Evolutionary conservation across 1,140 invertebrate genomes (phyloP).

Genomic region (Ips nitidus): DNA sequence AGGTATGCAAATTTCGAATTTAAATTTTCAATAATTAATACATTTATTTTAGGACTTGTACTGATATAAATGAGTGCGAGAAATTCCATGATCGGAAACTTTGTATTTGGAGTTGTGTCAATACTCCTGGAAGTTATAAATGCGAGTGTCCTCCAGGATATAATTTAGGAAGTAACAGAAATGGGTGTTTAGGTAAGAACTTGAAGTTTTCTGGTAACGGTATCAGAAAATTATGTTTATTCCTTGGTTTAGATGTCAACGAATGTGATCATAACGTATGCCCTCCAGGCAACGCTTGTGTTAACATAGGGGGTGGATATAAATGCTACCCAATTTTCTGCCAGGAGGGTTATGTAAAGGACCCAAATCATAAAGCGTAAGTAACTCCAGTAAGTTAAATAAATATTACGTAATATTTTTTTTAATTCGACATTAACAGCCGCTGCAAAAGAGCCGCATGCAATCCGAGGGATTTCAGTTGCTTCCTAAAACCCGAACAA

Average conservation of each 20-base stretch:
- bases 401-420: neutral
- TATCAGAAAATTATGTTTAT: neutral
- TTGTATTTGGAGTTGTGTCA: constrained; percentile 85
- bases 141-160: constrained; percentile 89
- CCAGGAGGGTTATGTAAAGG: constrained; percentile 76
- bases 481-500: constrained; percentile 74
- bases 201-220: neutral
- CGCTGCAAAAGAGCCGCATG: constrained; percentile 80
- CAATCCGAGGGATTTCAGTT: constrained; percentile 65
- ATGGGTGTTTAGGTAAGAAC: constrained; percentile 72
- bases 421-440: constrained; percentile 53
- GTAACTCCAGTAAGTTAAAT: constrained; percentile 35
- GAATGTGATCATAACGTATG: constrained; percentile 75
- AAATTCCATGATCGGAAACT: constrained; percentile 68
- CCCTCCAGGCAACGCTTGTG: constrained; percentile 75
- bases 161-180: constrained; percentile 65
- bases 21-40: neutral
- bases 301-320: constrained; percentile 86
- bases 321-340: constrained; percentile 86
- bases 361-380: constrained; percentile 75
- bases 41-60: constrained; percentile 63
- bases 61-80: constrained; percentile 87
- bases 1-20: constrained; percentile 52
- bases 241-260: constrained; percentile 77
- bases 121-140: constrained; percentile 81